Base-by-base conservation (phyloP, 2,888 invertebrate genomes). In the Campoplex capitator region DNA sequence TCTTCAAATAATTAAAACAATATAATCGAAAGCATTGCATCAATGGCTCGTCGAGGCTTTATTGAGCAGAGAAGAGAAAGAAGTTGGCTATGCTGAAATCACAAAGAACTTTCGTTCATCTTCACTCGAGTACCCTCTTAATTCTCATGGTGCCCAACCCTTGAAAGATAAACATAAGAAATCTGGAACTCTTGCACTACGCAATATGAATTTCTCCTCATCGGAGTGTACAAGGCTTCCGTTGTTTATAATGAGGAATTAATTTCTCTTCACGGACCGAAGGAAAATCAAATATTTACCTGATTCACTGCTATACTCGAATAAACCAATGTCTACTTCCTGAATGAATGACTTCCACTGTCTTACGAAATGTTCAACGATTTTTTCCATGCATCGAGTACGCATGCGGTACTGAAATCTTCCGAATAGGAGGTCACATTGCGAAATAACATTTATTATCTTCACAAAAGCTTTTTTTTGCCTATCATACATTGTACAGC, bases 261-360 rank as follows among this genome's bases (percentile, higher is more conserved):
- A 73, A 62, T 80, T 80, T 80, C 80, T 80, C 73, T 73, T 80
- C 73, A 11, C 23, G n/a, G 35, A 35, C 35, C 48, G 62, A n/a
- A 42, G 73, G 48, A 16, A 71, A 62, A 80, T 80, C 73, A 80
- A 80, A 80, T 80, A 80, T 80, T 80, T 73, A 62, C 62, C 62
- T 51, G 73, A 73, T 62, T 80, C 65, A 32, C 35, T 16, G 48
- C 16, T 80, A 32, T 32, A 28, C 79, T 58, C 56, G 42, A 71
- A 58, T 71, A 56, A 58, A 58, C 65, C 28, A 11, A 32, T 38
- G 32, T 18, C 9, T 48, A 62, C 35, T 58, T 23, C 32, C 32
- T 51, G 73, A 35, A 80, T 80, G 80, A 80, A 80, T 62, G 62
- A 8, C 73, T 73, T 35, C 71, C n/a, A 73, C 62, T 80, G 73